Evolutionary conservation across 2,888 invertebrate genomes (phyloP), one percentile per base, ranked within the genome.

Genomic region (Platycheirus albimanus): DNA sequence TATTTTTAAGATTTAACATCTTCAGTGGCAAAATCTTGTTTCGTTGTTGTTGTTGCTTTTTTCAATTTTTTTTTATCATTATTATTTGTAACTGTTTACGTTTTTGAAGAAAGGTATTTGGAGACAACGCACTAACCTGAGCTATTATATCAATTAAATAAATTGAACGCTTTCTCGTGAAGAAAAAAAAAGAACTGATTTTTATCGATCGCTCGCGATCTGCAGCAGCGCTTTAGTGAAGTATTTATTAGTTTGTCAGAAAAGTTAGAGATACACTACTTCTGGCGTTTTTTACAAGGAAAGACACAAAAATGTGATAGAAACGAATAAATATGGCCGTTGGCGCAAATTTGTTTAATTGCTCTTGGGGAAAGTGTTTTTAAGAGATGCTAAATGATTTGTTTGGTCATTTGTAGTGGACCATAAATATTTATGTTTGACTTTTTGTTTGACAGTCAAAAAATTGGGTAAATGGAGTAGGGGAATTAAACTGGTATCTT

Each of bases 111-210:
- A 51, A 45, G 80, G 80, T 66, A 76, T 76, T 72, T 38, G 72
- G 69, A 67, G 52, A n/a, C n/a, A 63, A 61, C 72, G 67, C 67
- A 72, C 56, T 45, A 58, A 20, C 28, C 20, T 56, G 79, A 79
- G 86, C 85, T 80, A 85, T 85, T 86, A 85, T 85, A 63, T 85
- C 86, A 88, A 88, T 88, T 89, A 87, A 88, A 86, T 87, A 88
- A 88, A 89, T 88, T 88, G 88, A 88, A 87, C 88, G 88, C 88
- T 88, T 88, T 88, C 88, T 88, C 89, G 87, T 87, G 49, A 49
- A 83, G n/a, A n/a, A n/a, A n/a, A n/a, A n/a, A n/a, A n/a, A 78
- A 85, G 74, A 63, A 78, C 74, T 77, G 85, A 84, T 84, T 84
- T 85, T 85, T 77, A 79, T 79, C 79, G 67, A 79, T 79, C 79